These are phyloP conservation scores for Tenualosa ilisha DNA, from an alignment of 2,797 vertebrate species.

Conservation along the genomic window DNA sequence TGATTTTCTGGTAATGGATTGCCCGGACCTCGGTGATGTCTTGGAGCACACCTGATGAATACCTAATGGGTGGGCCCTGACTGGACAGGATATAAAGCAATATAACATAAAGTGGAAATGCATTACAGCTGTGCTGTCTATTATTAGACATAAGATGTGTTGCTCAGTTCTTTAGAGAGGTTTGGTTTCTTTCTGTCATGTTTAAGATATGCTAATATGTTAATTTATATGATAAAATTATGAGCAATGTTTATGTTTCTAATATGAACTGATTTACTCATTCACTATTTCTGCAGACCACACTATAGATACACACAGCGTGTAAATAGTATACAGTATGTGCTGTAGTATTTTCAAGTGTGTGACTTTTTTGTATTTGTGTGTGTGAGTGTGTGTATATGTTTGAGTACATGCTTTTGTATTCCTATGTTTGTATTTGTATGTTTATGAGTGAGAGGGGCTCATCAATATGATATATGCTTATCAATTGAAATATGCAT, in stretches of 20 bases:
- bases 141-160: background rate
- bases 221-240: background rate
- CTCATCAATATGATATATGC: too few species aligned
- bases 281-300: background rate
- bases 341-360: background rate
- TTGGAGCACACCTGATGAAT: background rate
- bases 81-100: background rate
- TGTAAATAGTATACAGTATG: background rate
- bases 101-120: background rate
- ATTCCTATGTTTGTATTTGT: background rate
- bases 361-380: background rate
- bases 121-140: background rate
- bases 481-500: too few species aligned
- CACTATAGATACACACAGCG: background rate
- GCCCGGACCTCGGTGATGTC: background rate
- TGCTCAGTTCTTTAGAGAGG: background rate
- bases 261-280: background rate
- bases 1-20: constrained; percentile 14
- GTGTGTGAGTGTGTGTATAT: background rate
- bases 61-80: background rate
- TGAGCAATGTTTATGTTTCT: background rate
- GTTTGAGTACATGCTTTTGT: background rate
- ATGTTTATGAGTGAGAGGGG: too few species aligned
- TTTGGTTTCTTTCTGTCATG: background rate
- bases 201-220: too few species aligned